Base-by-base conservation (phyloP, 2,113 vertebrate genomes). In the Prietella phreatophila region DNA sequence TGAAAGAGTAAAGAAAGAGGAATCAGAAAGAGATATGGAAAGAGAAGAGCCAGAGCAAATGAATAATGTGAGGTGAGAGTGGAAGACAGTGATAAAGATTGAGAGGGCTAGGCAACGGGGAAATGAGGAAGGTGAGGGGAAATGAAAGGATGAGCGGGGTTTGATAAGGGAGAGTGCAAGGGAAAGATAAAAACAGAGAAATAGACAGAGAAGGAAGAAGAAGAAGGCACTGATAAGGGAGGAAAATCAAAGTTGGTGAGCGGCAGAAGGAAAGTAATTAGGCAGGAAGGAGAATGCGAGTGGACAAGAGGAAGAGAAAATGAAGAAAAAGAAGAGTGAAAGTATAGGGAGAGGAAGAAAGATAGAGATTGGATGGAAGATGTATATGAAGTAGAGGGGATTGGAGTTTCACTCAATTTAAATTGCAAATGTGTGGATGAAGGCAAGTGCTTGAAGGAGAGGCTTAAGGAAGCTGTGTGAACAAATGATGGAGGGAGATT, bases 1-100 rank as follows among this genome's bases (percentile, higher is more conserved):
- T 25, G n/a, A 30, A 55, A 33, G 0, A 6, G 47, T 17, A 53
- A 53, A 53, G 25, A 53, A 55, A 30, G 25, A 81, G 17, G 2
- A 56, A 56, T 36, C 36, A 81, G 79, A 22, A 55, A n/a, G 30
- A 36, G 79, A 33, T 36, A 33, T 36, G 15, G 10, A 36, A 19
- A 81, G 19, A 15, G 53, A 14, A 55, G n/a, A 20, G 53, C 33
- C 17, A 22, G 53, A 58, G 78, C 53, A 56, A 81, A 81, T 13
- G 19, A 81, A 81, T 81, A 58, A 81, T 58, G 30, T 36, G 30
- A 58, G 30, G 42, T 60, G 30, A 58, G 55, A 58, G 20, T 22
- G 9, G 79, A 81, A 81, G 79, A 81, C 55, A 58, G 50, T 22
- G 53, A 58, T 58, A 58, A 81, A 81, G 79, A 60, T 58, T 81